phyloP scores from a whole-genome alignment of 2,888 invertebrate species.

The Mylabris sibirica region DNA sequence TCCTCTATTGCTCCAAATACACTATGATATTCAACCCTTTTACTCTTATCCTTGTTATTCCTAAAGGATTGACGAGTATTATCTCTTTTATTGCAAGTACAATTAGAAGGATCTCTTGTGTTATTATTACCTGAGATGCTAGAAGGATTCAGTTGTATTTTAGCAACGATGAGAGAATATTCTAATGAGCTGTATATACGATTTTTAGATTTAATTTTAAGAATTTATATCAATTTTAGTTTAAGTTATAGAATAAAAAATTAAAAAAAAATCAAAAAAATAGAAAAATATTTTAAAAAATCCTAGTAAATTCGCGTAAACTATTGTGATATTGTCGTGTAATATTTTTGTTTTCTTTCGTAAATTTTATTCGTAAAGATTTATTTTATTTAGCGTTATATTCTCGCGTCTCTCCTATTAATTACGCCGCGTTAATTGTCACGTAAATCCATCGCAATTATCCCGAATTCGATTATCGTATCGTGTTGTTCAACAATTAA shows the following conservation, averaged over 20 bases:
- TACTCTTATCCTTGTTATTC: constrained; percentile 16
- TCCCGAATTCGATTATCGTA: constrained; percentile 13
- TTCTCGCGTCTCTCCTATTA: not conserved
- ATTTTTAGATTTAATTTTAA: constrained; percentile 7
- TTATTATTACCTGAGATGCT: constrained; percentile 30
- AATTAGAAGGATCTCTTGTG: constrained; percentile 10
- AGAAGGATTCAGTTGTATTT: constrained; percentile 27
- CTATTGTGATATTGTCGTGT: constrained; percentile 33
- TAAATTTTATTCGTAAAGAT: constrained; percentile 4
- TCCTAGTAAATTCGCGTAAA: constrained; percentile 22
- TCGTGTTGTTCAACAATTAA: constrained; percentile 20
- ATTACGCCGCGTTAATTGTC: not conserved
- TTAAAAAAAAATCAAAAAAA: constrained; percentile 23
- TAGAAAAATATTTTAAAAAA: constrained; percentile 21
- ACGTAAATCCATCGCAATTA: constrained; percentile 1
- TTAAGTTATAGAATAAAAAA: constrained; percentile 15
- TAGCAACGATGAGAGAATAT: constrained; percentile 30
- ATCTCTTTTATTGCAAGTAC: not conserved
- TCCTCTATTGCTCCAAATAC: constrained; percentile 17
- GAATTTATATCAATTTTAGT: not conserved
- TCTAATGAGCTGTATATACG: constrained; percentile 25
- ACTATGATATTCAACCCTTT: constrained; percentile 28
- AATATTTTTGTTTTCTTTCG: constrained; percentile 2
- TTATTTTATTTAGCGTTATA: constrained; percentile 2
- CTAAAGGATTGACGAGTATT: not conserved